These are phyloP conservation scores for Papilio demoleus DNA, from an alignment of 2,888 invertebrate species.

Conservation along the genomic window DNA sequence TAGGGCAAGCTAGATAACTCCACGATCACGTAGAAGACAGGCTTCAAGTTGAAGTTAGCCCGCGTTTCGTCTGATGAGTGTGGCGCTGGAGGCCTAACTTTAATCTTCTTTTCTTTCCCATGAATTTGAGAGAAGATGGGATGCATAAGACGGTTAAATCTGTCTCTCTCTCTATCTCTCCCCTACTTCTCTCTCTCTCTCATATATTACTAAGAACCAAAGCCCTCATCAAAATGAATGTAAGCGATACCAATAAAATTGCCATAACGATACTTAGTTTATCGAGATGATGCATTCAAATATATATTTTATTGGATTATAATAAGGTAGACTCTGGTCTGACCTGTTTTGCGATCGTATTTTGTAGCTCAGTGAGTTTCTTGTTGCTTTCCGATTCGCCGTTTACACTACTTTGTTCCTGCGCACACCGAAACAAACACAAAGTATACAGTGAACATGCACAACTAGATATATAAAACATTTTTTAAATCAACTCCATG, in stretches of 20 bases:
- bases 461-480: conserved; percentile 28
- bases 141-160: too few species aligned
- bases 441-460: conserved; percentile 47
- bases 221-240: background rate
- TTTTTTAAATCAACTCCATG: background rate
- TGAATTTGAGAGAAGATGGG: too few species aligned
- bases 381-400: conserved; percentile 73
- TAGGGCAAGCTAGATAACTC: too few species aligned
- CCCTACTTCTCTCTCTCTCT: too few species aligned
- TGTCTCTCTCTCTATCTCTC: too few species aligned
- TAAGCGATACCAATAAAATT: conserved; percentile 8
- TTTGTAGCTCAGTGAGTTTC: conserved; percentile 91
- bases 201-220: too few species aligned
- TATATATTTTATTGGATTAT: conserved; percentile 30
- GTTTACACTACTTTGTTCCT: conserved; percentile 77
- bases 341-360: conserved; percentile 94
- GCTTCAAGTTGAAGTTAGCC: too few species aligned
- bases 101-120: too few species aligned
- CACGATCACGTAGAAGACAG: too few species aligned
- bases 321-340: conserved; percentile 44
- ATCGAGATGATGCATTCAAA: conserved; percentile 7
- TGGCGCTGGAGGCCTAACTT: too few species aligned
- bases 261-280: conserved; percentile 2
- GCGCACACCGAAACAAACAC: conserved; percentile 65
- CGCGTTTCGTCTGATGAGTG: too few species aligned